These are phyloP conservation scores for Panopea generosa DNA, from an alignment of 2,888 invertebrate species.

Conservation along the genomic window DNA sequence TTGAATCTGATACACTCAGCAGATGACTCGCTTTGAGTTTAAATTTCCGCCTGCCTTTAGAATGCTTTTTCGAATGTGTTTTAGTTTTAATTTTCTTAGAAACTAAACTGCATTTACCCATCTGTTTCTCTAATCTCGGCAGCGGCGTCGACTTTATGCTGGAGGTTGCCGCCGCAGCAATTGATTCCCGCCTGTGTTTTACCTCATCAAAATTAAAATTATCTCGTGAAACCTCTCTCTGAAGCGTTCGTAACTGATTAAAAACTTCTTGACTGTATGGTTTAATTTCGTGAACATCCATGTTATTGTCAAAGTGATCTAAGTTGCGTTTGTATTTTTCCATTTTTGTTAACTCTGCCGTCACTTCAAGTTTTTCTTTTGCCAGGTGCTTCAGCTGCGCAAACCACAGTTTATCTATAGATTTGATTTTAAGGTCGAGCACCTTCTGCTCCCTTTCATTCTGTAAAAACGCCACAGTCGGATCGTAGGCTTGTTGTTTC, in stretches of 20 bases:
- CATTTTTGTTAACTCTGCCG: constrained; percentile 32
- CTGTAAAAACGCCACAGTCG: constrained; percentile 50
- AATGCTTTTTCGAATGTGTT: constrained; percentile 3
- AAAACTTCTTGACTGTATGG: constrained; percentile 35
- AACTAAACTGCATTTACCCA: constrained; percentile 17
- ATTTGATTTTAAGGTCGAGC: constrained; percentile 38
- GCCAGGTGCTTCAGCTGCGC: constrained; percentile 38
- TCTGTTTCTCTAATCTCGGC: constrained; percentile 14
- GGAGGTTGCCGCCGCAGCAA: background rate
- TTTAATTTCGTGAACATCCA: constrained; percentile 40
- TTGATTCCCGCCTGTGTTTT: background rate
- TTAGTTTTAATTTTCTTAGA: constrained; percentile 13
- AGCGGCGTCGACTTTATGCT: background rate
- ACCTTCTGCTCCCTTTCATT: constrained; percentile 54
- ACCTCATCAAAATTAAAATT: constrained; percentile 53
- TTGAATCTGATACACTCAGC: constrained; percentile 53
- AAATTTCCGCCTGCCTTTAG: background rate
- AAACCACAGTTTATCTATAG: constrained; percentile 51
- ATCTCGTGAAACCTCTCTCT: constrained; percentile 38
- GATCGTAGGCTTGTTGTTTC: constrained; percentile 48
- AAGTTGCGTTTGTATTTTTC: constrained; percentile 35
- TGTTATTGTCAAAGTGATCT: constrained; percentile 38
- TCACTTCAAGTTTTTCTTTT: constrained; percentile 42
- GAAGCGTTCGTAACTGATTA: constrained; percentile 29
- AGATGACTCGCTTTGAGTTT: constrained; percentile 17